Percentiles rank a stretch among this genome's conserved stretches.
phyloP scores from a whole-genome alignment of 2,113 vertebrate species.

The Cololabis saira region DNA sequence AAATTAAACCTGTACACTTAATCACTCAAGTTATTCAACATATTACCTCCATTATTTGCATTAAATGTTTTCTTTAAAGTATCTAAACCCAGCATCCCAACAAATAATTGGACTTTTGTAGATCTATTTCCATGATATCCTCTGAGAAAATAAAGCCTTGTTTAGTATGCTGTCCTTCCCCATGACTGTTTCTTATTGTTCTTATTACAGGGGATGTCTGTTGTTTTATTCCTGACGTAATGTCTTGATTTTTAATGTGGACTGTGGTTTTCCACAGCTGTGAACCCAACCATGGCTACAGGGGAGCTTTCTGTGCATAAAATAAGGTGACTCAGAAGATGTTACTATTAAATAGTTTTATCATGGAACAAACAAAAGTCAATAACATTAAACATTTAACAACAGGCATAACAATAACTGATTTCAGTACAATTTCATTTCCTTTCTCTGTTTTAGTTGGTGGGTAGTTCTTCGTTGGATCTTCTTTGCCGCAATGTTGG shows the following conservation, averaged over 20 bases:
- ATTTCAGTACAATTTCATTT: background rate
- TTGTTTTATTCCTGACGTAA: background rate
- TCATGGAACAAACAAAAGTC: too few species aligned
- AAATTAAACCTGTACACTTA: too few species aligned
- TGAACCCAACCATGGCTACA: background rate
- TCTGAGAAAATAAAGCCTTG: too few species aligned
- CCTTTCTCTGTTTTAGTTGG: constrained; percentile 37
- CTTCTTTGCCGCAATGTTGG: constrained; percentile 48
- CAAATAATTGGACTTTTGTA: too few species aligned
- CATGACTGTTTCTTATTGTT: too few species aligned
- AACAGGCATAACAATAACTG: background rate
- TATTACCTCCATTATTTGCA: too few species aligned
- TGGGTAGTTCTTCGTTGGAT: constrained; percentile 72
- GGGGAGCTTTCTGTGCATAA: background rate
- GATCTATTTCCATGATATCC: too few species aligned
- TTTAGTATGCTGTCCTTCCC: too few species aligned
- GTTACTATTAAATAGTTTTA: background rate
- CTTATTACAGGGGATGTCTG: background rate
- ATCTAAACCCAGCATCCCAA: too few species aligned
- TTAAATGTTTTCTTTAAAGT: too few species aligned
- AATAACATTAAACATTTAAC: too few species aligned
- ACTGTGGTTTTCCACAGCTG: constrained; percentile 16
- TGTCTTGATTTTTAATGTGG: background rate
- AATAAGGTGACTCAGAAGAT: constrained; percentile 30
- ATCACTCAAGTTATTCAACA: too few species aligned